A percentile compares a stretch with the other conserved stretches of the same genome.
Conservation (phyloP, 2,113 vertebrate genomes). For the Chlorodrepanis virens region DNA sequence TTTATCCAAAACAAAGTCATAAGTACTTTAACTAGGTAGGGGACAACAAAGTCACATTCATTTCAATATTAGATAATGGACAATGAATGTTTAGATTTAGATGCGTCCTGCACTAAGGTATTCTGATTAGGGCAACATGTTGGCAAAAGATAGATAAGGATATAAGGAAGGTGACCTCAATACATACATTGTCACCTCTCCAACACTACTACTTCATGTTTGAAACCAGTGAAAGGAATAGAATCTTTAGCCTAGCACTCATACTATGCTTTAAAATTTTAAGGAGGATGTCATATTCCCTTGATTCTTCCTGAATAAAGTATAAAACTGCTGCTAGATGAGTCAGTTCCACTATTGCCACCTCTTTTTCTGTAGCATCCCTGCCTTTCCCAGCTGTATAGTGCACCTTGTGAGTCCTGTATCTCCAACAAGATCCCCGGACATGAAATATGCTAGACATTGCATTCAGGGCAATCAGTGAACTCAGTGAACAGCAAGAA, state of each 20-base stretch:
- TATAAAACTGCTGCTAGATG: background rate
- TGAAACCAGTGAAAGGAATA: background rate
- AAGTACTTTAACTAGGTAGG: background rate
- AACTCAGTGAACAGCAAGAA: background rate
- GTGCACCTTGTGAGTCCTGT: background rate
- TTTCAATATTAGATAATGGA: background rate
- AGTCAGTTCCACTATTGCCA: background rate
- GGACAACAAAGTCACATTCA: background rate
- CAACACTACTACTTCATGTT: background rate
- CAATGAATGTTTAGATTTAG: background rate
- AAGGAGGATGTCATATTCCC: background rate
- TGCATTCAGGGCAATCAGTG: background rate
- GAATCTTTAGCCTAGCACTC: background rate
- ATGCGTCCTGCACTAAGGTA: too few relatives aligned
- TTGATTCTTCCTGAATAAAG: background rate
- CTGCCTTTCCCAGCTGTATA: background rate
- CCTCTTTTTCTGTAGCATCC: background rate
- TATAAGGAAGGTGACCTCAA: background rate
- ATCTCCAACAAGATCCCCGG: background rate
- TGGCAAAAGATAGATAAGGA: background rate
- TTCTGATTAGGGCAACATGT: background rate
- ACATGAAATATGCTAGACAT: too few relatives aligned
- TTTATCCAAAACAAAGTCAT: background rate
- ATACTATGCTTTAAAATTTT: background rate
- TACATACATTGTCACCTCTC: accelerated